phyloP scores from a whole-genome alignment of 2,888 invertebrate species.

The Metallyticus violacea region DNA sequence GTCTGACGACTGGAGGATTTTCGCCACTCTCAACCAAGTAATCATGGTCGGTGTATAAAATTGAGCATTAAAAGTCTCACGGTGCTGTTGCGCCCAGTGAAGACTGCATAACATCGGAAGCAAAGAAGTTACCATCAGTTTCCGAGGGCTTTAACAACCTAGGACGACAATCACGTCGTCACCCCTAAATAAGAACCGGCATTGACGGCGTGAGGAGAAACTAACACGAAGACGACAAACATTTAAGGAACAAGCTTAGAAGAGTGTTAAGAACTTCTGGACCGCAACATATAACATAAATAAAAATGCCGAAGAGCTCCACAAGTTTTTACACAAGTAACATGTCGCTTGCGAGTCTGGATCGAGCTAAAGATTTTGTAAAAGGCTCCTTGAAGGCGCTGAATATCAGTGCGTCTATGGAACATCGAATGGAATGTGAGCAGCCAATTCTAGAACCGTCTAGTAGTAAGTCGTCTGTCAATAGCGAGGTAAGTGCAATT shows the following conservation, averaged over 20 bases:
- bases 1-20: background rate
- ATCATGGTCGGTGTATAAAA: slow-evolving; percentile 9
- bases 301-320: slow-evolving; percentile 20
- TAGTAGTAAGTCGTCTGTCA: slow-evolving; percentile 4
- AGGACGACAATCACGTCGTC: background rate
- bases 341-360: slow-evolving; percentile 32
- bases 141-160: background rate
- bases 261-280: slow-evolving; percentile 11
- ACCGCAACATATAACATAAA: background rate
- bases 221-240: background rate
- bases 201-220: background rate
- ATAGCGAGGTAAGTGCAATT: background rate
- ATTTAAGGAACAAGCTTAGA: background rate
- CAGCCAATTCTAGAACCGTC: slow-evolving; percentile 27
- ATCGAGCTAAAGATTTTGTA: slow-evolving; percentile 32
- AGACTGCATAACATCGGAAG: background rate
- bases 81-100: slow-evolving; percentile 14
- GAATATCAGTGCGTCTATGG: slow-evolving; percentile 24
- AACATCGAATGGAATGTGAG: slow-evolving; percentile 28
- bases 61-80: background rate
- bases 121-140: background rate
- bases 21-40: background rate
- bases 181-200: background rate
- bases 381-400: slow-evolving; percentile 32
- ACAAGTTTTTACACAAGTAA: slow-evolving; percentile 30